Evolutionary conservation across 2,113 vertebrate genomes (phyloP).

Genomic region (Nestor notabilis): DNA sequence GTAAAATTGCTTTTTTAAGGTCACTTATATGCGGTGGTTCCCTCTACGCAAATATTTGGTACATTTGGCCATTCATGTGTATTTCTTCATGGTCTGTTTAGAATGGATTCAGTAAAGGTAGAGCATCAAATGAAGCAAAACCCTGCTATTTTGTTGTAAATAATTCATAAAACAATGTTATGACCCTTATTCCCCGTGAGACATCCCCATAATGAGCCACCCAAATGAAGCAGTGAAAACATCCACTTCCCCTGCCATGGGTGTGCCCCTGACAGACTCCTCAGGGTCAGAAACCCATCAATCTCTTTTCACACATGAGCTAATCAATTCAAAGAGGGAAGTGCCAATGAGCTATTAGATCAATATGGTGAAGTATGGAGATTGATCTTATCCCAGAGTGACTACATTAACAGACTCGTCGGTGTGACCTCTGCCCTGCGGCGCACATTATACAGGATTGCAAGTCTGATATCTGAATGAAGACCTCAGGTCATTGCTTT

Average conservation of each 20-base stretch:
- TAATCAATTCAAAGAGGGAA: conserved; percentile 72
- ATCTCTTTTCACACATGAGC: conserved; percentile 72
- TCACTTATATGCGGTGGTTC: not conserved
- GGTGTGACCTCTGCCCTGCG: conserved; percentile 84
- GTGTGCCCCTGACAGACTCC: conserved; percentile 27
- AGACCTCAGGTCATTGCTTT: conserved; percentile 69
- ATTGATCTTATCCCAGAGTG: conserved; percentile 90
- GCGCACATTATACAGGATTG: conserved; percentile 77
- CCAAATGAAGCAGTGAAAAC: not conserved
- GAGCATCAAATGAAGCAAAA: not conserved
- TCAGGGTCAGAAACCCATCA: conserved; percentile 67
- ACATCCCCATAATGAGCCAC: not conserved
- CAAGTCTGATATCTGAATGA: conserved; percentile 66
- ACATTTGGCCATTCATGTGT: not conserved
- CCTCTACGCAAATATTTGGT: conserved; percentile 2
- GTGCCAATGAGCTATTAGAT: conserved; percentile 79
- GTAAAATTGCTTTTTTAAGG: conserved; percentile 48
- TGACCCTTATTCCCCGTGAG: not conserved
- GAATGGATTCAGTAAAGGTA: not conserved
- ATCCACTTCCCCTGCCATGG: not conserved
- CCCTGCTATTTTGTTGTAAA: not conserved
- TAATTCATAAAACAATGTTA: conserved; percentile 29
- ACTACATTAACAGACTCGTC: conserved; percentile 86
- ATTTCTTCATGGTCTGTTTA: not conserved
- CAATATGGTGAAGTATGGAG: conserved; percentile 85